Base-by-base conservation (phyloP, 2,888 invertebrate species). In the Mythimna loreyi region DNA sequence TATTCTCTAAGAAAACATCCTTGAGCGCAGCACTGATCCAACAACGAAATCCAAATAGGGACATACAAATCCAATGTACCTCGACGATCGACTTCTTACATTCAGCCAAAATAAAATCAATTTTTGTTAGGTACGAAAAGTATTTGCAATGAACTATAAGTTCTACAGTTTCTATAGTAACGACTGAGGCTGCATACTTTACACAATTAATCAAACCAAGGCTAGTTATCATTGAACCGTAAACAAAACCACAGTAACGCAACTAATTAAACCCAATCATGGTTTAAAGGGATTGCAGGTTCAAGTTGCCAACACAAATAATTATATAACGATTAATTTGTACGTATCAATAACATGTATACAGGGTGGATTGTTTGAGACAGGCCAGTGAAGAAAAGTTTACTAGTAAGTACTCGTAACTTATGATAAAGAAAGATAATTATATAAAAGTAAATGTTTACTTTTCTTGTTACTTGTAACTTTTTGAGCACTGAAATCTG, bases 211-310 rank as follows among this genome's bases (percentile, higher is more conserved):
- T 47, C 16, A 62, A 33, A 53, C 53, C 53, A 53, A 8, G 33
- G 23, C 23, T 33, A 36, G 23, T 23, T 25, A 53, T 33, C 21
- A 67, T 19, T 55, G 53, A 69, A 50, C 13, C 33, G 23, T 23
- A 45, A 23, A 52, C 36, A 25, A 36, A 36, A 43, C 52, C 33
- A 45, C 45, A 67, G 40, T 28, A 50, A 55, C 16, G 43, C 3
- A 45, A 43, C 33, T 53, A 53, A 62, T 74, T 59, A 55, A 63
- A 67, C n/a, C 25, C 16, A 58, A 75, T 64, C 45, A 69, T 36
- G 13, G 36, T 36, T 36, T 8, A 30, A n/a, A 11, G 8, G 30
- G 57, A 47, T 67, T 58, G 30, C n/a, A 55, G 25, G n/a, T 45
- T 73, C 36, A 13, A 13, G 36, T 36, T 45, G n/a, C 36, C 45